Evolutionary conservation across 2,113 vertebrate species (phyloP), one percentile per base, ranked within the genome.

Genomic region (Cheirogaleus medius): DNA sequence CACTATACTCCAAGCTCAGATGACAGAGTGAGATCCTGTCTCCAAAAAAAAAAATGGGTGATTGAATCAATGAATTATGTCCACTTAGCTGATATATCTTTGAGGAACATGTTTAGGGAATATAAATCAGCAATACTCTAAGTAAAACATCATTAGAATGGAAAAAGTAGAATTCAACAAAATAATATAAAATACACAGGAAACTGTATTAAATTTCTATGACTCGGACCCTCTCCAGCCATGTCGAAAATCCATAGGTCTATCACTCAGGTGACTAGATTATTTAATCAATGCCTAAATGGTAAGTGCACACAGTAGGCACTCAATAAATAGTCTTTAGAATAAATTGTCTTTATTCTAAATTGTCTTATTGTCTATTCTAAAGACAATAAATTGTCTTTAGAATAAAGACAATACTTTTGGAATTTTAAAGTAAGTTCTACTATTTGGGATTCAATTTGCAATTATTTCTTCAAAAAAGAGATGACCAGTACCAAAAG

Each of bases 391-490:
- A n/a, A n/a, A n/a, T n/a, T n/a, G n/a, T n/a, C n/a, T 96, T 90
- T 56, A 94, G 39, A 91, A 88, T 69, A 47, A 91, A 91, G 49
- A 63, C 1, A 18, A 58, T 15, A 3, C 52, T 86, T 87, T 47
- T 23, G 18, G 68, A 88, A 84, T 77, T 94, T 95, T 89, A 34
- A 88, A 87, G 66, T 71, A 58, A 94, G 74, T 32, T 44, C 54
- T 91, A 69, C 8, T 49, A 63, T 56, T 78, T 82, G 34, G 64
- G n/a, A 93, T 77, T 97, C 34, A 56, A 60, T 39, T 89, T 93
- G 47, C 66, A 83, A 95, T 83, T 83, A 25, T 90, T 90, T 82
- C 27, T 52, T 89, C 5, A 64, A 78, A 47, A 87, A 96, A 96
- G 74, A 69, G 29, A 18, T 92, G 66, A 77, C 88, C 25, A 60